Evolutionary conservation across 2,797 vertebrate genomes (phyloP).

Genomic region (Capromys pilorides): DNA sequence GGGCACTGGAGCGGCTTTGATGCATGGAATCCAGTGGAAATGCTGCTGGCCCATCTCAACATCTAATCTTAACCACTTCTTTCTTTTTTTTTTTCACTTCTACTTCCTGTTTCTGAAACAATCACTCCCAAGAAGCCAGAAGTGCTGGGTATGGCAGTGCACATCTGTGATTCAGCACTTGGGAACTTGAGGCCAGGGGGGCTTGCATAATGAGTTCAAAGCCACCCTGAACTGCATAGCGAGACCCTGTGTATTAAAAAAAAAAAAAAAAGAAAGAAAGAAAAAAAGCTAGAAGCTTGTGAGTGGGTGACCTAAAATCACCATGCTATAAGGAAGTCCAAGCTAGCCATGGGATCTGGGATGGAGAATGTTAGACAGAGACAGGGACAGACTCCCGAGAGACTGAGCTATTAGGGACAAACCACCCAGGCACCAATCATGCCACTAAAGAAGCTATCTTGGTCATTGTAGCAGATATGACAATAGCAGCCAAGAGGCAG

Average conservation of each 20-base stretch:
- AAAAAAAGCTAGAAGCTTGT: neutral
- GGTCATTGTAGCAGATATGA: neutral
- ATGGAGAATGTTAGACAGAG: too few species aligned
- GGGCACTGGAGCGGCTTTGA: neutral
- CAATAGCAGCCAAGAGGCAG: neutral
- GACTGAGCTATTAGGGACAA: neutral
- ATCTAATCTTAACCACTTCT: neutral
- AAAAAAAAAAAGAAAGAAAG: neutral
- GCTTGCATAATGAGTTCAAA: neutral
- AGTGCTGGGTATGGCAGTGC: neutral
- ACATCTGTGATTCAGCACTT: neutral
- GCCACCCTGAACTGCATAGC: neutral
- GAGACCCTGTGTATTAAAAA: neutral
- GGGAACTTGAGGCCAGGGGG: neutral
- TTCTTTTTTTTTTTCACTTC: too few species aligned
- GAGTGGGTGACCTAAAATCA: neutral
- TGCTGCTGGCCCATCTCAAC: neutral
- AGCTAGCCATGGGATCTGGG: neutral
- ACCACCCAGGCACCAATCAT: neutral
- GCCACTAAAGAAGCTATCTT: neutral
- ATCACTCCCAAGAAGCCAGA: neutral
- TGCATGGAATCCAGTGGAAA: neutral
- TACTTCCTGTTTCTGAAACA: neutral
- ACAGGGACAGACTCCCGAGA: neutral
- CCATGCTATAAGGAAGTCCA: constrained; percentile 35